A percentile compares a stretch with the other conserved stretches of the same genome.
Conservation (phyloP, 2,888 invertebrate genomes). For the Oxystoma pomonae region DNA sequence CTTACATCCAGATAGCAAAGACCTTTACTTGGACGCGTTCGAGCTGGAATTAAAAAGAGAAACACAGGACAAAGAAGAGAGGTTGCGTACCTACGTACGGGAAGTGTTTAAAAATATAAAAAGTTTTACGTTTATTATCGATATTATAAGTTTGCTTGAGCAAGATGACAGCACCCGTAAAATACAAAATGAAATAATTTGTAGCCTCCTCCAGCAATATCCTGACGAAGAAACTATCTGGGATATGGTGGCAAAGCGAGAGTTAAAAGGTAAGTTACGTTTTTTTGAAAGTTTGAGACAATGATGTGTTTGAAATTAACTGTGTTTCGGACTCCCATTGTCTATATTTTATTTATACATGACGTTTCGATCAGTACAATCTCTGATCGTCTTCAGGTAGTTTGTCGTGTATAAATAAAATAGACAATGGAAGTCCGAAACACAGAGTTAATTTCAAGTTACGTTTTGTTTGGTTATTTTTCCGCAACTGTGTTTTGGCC, state of each 20-base stretch:
- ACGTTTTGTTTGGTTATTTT: too few species aligned
- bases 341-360: too few species aligned
- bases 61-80: background rate
- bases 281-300: too few species aligned
- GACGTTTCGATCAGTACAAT: too few species aligned
- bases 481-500: too few species aligned
- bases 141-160: slow-evolving; percentile 15
- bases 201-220: slow-evolving; percentile 13
- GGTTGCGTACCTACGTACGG: slow-evolving; percentile 14
- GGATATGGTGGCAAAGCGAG: slow-evolving; percentile 17
- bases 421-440: too few species aligned
- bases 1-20: slow-evolving; percentile 10
- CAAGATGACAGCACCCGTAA: background rate
- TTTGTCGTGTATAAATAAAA: too few species aligned
- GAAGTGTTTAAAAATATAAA: slow-evolving; percentile 12
- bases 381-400: too few species aligned
- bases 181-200: slow-evolving; percentile 14
- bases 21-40: slow-evolving; percentile 17
- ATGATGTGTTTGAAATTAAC: background rate
- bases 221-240: slow-evolving; percentile 15
- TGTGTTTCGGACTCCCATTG: too few species aligned
- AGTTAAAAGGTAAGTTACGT: slow-evolving; percentile 17
- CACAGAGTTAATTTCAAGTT: too few species aligned
- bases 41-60: slow-evolving; percentile 14
- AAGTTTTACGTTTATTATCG: slow-evolving; percentile 11